These are phyloP conservation scores for Epicauta chinensis DNA, from an alignment of 1,140 invertebrate genomes.

Conservation along the genomic window DNA sequence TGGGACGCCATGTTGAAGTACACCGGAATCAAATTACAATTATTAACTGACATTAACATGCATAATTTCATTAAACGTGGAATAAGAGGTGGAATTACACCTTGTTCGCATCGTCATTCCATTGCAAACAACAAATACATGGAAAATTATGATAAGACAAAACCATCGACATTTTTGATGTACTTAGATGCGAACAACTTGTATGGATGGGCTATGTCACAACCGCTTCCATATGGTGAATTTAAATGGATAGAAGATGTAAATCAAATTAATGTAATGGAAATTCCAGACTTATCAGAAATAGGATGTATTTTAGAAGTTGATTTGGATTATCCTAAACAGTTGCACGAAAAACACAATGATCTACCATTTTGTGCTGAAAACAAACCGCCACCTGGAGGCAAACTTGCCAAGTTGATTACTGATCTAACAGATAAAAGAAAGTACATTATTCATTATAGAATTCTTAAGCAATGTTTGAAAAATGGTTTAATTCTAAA, in stretches of 20 bases:
- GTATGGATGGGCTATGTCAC: conserved; percentile 38
- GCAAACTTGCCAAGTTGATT: neutral
- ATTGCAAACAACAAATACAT: conserved; percentile 40
- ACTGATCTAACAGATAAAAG: neutral
- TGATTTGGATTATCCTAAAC: too few species aligned
- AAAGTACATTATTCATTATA: neutral
- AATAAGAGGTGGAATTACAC: conserved; percentile 42
- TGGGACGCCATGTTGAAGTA: conserved; percentile 41
- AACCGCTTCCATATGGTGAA: conserved; percentile 30
- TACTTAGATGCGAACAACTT: conserved; percentile 39
- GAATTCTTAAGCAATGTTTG: conserved; percentile 7
- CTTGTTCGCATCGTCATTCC: conserved; percentile 35
- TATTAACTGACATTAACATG: conserved; percentile 43
- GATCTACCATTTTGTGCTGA: conserved; percentile 41
- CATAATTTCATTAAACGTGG: conserved; percentile 36
- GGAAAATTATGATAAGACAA: conserved; percentile 15
- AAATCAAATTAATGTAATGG: conserved; percentile 7
- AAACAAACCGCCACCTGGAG: neutral
- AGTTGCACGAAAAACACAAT: too few species aligned
- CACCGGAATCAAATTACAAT: conserved; percentile 35
- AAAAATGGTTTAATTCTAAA: too few species aligned
- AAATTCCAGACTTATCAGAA: conserved; percentile 29
- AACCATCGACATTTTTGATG: conserved; percentile 21
- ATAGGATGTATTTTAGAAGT: conserved; percentile 37
- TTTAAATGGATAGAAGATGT: conserved; percentile 21